Conservation (phyloP, 2,888 invertebrate genomes). For the Epistrophella euchroma region DNA sequence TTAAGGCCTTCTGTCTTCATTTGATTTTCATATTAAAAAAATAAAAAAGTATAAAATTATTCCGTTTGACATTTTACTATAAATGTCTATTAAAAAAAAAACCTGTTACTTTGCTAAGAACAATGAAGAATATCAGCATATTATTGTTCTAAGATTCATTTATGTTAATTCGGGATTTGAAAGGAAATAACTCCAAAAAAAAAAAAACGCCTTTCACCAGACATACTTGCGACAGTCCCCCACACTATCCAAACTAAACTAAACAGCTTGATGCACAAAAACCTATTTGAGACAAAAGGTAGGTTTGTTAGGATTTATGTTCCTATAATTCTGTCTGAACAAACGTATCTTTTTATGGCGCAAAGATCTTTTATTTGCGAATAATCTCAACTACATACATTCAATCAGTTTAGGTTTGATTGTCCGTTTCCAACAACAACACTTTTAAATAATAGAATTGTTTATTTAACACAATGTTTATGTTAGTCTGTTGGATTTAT, state of each 20-base stretch:
- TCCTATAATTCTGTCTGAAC: background rate
- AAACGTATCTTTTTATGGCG: background rate
- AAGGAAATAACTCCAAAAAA: background rate
- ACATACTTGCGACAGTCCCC: background rate
- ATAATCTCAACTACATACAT: background rate
- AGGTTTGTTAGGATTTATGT: background rate
- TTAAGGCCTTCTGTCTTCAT: background rate
- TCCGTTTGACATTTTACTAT: background rate
- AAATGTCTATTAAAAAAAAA: background rate
- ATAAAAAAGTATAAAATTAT: background rate
- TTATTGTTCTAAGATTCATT: background rate
- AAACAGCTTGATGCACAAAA: background rate
- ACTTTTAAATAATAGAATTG: background rate
- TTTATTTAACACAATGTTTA: background rate
- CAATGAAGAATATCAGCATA: background rate
- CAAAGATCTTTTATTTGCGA: background rate
- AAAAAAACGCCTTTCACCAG: background rate
- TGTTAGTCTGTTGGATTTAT: background rate
- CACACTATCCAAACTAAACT: background rate
- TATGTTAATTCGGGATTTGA: background rate
- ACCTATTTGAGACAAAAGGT: background rate
- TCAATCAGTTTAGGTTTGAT: background rate
- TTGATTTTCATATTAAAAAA: background rate
- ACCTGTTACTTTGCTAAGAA: background rate
- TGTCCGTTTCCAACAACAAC: too few species aligned